These are phyloP conservation scores for Nemoura dubitans DNA, from an alignment of 2,888 invertebrate species.

Conservation along the genomic window DNA sequence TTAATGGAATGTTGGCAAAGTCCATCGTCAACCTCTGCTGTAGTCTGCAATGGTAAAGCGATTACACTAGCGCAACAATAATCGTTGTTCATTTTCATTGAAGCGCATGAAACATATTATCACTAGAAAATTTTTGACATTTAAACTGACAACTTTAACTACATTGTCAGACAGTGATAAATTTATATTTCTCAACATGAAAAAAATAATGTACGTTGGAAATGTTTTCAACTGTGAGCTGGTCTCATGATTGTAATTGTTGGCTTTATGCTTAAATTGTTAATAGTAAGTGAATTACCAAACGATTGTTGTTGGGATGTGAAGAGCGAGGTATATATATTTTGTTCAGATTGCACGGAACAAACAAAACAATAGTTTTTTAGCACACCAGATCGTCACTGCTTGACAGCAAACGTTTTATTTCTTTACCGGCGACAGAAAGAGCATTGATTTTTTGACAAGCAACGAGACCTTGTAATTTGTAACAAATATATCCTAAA, in stretches of 20 bases:
- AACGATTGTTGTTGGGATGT: background rate
- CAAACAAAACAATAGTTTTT: background rate
- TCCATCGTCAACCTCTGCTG: background rate
- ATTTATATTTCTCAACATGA: background rate
- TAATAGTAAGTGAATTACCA: background rate
- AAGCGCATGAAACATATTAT: background rate
- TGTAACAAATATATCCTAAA: background rate
- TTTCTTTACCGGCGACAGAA: background rate
- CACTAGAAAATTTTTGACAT: background rate
- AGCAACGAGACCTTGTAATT: background rate
- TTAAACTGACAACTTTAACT: background rate
- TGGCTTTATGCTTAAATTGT: background rate
- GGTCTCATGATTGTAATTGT: background rate
- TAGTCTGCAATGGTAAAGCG: background rate
- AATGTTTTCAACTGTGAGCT: background rate
- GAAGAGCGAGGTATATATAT: background rate
- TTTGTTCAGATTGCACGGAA: background rate
- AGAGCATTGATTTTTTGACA: constrained; percentile 12
- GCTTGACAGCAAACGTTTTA: background rate
- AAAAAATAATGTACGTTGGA: background rate
- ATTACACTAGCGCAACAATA: background rate
- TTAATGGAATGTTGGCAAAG: no score
- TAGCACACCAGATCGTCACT: background rate
- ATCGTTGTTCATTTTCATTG: background rate
- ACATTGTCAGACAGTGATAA: background rate